Evolutionary conservation across 2,797 vertebrate species (phyloP).

Genomic region (Helarctos malayanus): DNA sequence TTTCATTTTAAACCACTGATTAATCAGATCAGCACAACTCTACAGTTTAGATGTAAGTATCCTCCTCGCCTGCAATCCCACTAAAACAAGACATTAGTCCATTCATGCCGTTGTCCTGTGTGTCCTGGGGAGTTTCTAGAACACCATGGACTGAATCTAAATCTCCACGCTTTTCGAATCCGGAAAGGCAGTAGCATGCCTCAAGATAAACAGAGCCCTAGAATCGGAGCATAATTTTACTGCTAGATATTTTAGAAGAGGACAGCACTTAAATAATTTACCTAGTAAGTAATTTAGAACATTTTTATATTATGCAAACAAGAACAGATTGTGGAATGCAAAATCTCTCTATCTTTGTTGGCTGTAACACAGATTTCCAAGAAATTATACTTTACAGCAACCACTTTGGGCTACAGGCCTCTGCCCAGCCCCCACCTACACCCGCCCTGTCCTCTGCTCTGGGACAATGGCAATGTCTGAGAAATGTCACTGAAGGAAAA

Average conservation of each 20-base stretch:
- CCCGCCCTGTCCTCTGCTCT: not conserved
- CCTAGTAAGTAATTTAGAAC: slow-evolving; percentile 19
- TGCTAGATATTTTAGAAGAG: not conserved
- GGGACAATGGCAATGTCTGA: not conserved
- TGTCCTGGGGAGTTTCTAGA: not conserved
- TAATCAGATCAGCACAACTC: not conserved
- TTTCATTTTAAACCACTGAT: not conserved
- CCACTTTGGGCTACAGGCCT: not conserved
- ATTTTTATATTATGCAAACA: slow-evolving; percentile 40
- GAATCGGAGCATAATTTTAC: not conserved
- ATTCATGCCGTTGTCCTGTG: not conserved
- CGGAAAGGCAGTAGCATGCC: not conserved
- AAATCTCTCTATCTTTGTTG: slow-evolving; percentile 1
- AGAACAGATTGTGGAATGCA: not conserved
- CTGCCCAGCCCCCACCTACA: not conserved
- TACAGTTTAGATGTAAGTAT: not conserved
- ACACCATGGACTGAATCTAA: not conserved
- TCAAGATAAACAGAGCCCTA: not conserved
- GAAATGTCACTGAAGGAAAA: not conserved
- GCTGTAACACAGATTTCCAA: slow-evolving; percentile 6
- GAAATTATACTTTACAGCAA: not conserved
- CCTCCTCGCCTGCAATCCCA: not conserved
- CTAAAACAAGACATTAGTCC: not conserved
- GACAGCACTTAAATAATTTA: slow-evolving; percentile 29
- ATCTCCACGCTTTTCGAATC: not conserved